Evolutionary conservation across 2,113 vertebrate species (phyloP).

Genomic region (Bubo bubo): DNA sequence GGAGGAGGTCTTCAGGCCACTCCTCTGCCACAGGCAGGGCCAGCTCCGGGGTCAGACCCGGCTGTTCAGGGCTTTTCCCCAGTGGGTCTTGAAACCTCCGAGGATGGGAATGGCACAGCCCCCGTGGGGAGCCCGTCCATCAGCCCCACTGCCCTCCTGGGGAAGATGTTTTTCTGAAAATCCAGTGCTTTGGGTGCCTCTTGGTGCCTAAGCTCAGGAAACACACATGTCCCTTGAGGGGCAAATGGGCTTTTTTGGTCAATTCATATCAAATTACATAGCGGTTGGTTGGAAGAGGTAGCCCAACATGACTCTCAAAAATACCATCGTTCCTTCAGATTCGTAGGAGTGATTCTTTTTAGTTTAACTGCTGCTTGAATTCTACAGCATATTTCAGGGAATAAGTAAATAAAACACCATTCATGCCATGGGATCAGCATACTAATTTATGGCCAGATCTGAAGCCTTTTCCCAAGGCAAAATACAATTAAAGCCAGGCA

Average conservation of each 20-base stretch:
- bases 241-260: neutral
- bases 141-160: neutral
- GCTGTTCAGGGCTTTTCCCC: neutral
- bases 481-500: constrained; percentile 57
- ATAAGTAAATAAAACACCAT: constrained; percentile 62
- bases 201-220: neutral
- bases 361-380: constrained; percentile 27
- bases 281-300: neutral
- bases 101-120: neutral
- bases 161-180: neutral
- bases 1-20: neutral
- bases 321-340: neutral
- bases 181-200: neutral
- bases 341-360: neutral
- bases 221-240: neutral
- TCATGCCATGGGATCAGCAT: constrained; percentile 11
- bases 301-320: neutral
- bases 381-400: constrained; percentile 34
- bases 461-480: constrained; percentile 62
- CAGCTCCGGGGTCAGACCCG: neutral
- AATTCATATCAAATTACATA: neutral
- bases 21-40: neutral
- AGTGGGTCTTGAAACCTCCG: accelerated
- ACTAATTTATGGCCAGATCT: constrained; percentile 46
- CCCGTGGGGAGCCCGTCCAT: accelerated